Conservation (phyloP, 2,797 vertebrate genomes). For the Lindbergichthys nudifrons region DNA sequence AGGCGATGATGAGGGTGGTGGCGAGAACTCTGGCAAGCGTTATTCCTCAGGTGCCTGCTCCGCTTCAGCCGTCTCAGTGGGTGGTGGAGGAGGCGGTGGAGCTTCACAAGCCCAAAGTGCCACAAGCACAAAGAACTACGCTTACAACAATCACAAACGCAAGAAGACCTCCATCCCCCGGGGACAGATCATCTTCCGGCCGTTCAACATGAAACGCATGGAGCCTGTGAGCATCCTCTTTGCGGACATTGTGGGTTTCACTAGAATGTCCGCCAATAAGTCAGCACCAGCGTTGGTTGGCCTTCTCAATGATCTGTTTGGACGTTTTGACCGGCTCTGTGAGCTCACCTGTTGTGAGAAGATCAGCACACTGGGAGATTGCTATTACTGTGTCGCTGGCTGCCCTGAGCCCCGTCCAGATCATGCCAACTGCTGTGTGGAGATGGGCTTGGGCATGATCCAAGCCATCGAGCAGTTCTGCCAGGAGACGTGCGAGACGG, state of each 20-base stretch:
- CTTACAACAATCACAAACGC: constrained; percentile 86
- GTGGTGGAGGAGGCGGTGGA: constrained; percentile 58
- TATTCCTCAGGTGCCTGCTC: constrained; percentile 90
- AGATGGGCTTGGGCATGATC: constrained; percentile 99
- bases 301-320: constrained; percentile 97
- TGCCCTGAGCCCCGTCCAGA: constrained; percentile 93
- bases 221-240: constrained; percentile 96
- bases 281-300: constrained; percentile 95
- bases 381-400: constrained; percentile 97
- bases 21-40: constrained; percentile 92
- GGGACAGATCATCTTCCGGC: constrained; percentile 94
- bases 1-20: constrained; percentile 93
- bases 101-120: constrained; percentile 66
- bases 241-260: constrained; percentile 98
- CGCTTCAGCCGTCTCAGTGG: constrained; percentile 66
- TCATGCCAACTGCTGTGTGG: constrained; percentile 96
- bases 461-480: constrained; percentile 98
- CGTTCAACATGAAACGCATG: constrained; percentile 98
- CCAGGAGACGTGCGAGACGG: constrained; percentile 94
- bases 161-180: constrained; percentile 97
- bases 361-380: constrained; percentile 97
- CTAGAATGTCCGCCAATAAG: constrained; percentile 98
- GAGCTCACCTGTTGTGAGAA: constrained; percentile 96
- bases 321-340: constrained; percentile 94
- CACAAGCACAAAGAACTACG: constrained; percentile 86